Percentiles rank a stretch among this genome's conserved stretches.
These are phyloP conservation scores for Acrocephalus kingi DNA, from an alignment of 2,113 vertebrate species.

Conservation along the genomic window DNA sequence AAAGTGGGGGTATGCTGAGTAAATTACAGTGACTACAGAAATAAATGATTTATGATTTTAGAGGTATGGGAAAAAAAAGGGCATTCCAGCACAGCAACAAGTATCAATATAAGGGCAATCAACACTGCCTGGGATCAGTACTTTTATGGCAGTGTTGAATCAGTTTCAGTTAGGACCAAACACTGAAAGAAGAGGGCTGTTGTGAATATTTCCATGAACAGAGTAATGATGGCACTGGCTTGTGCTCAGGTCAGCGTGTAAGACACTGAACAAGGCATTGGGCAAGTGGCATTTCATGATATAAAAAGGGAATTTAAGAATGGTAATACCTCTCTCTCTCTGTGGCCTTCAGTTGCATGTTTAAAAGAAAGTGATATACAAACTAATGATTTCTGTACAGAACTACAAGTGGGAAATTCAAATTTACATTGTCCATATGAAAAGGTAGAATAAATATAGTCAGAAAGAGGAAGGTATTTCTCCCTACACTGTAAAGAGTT, in stretches of 20 bases:
- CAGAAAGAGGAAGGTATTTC: neutral
- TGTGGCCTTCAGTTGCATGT: neutral
- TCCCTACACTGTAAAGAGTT: neutral
- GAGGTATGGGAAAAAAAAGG: neutral
- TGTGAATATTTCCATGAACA: neutral
- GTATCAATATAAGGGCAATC: neutral
- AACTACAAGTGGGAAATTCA: neutral
- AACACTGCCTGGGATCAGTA: neutral
- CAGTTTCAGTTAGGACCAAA: neutral
- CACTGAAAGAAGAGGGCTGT: neutral
- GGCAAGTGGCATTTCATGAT: neutral
- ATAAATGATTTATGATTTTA: neutral
- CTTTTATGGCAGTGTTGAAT: neutral
- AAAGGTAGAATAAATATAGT: neutral
- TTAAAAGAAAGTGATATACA: neutral
- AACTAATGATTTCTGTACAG: neutral
- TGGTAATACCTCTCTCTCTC: neutral
- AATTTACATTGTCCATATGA: neutral
- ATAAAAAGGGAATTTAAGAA: conserved; percentile 7
- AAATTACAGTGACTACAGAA: neutral
- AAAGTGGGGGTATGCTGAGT: neutral
- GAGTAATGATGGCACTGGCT: neutral
- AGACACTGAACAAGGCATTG: neutral
- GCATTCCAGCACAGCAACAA: neutral
- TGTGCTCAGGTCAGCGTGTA: neutral